These are phyloP conservation scores for Prunella strophiata DNA, from an alignment of 2,797 vertebrate genomes.

Conservation along the genomic window DNA sequence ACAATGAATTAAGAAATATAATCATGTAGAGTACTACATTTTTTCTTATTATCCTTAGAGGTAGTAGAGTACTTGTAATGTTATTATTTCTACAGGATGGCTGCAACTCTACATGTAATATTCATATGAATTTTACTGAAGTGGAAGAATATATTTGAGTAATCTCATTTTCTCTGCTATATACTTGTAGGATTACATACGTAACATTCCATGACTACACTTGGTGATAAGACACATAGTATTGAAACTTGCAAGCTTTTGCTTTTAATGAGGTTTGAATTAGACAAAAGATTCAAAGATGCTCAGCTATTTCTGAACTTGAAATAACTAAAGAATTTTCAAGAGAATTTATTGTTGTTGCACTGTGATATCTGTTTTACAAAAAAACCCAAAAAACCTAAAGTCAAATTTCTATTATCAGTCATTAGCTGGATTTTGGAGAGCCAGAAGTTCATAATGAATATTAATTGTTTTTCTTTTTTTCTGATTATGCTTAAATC, in stretches of 20 bases:
- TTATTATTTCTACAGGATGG: slow-evolving; percentile 46
- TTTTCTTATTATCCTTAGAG: slow-evolving; percentile 31
- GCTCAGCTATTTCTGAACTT: neutral
- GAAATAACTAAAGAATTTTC: neutral
- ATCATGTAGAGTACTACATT: neutral
- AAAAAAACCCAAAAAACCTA: neutral
- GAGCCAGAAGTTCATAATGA: neutral
- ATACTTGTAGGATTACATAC: slow-evolving; percentile 31
- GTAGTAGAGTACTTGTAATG: slow-evolving; percentile 50
- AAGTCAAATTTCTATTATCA: neutral
- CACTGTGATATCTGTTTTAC: neutral
- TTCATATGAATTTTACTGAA: slow-evolving; percentile 57
- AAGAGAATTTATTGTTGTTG: neutral
- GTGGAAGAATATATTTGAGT: slow-evolving; percentile 17
- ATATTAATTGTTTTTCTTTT: neutral
- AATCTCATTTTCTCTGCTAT: slow-evolving; percentile 63
- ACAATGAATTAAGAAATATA: slow-evolving; percentile 58
- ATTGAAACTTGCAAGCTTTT: neutral
- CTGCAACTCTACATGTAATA: slow-evolving; percentile 53
- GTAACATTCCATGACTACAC: neutral
- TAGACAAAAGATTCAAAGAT: neutral
- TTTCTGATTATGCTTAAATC: neutral
- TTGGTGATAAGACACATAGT: neutral
- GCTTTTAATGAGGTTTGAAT: neutral
- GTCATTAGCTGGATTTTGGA: neutral